Conservation (phyloP, 2,113 vertebrate species). For the Stomatorhinus ivindoensis region DNA sequence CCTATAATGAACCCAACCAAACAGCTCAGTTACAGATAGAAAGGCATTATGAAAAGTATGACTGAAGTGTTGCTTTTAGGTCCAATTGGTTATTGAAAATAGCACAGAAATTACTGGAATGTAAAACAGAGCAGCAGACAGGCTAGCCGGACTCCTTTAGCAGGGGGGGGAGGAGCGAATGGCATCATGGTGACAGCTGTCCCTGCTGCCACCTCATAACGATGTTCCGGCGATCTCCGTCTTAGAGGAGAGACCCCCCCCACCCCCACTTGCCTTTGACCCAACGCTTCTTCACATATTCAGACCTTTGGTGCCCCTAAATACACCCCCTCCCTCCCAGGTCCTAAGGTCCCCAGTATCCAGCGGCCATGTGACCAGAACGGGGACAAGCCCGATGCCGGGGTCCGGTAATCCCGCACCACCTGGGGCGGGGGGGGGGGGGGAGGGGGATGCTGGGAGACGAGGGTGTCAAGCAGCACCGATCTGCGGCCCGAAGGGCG, state of each 20-base stretch:
- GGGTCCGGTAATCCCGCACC: background rate
- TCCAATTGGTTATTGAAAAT: slow-evolving; percentile 30
- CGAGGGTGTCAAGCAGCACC: background rate
- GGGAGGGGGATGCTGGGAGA: background rate
- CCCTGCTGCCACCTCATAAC: background rate
- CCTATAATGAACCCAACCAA: background rate
- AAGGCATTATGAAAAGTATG: slow-evolving; percentile 34
- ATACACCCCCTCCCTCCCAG: too few species aligned
- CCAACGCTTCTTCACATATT: background rate
- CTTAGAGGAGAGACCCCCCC: background rate
- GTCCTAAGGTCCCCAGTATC: background rate
- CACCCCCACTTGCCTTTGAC: background rate
- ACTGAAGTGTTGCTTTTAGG: slow-evolving; percentile 32
- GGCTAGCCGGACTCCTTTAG: background rate
- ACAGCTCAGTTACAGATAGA: slow-evolving; percentile 27
- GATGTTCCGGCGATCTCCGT: background rate
- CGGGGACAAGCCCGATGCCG: background rate
- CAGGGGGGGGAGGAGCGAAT: background rate
- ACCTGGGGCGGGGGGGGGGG: background rate
- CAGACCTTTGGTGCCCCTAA: too few species aligned
- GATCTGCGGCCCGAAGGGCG: background rate
- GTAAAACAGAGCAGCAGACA: background rate
- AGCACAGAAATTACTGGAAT: slow-evolving; percentile 28
- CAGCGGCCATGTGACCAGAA: background rate
- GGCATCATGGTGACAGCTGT: background rate